These are phyloP conservation scores for Pygoscelis adeliae DNA, from an alignment of 2,113 vertebrate genomes.

Conservation along the genomic window DNA sequence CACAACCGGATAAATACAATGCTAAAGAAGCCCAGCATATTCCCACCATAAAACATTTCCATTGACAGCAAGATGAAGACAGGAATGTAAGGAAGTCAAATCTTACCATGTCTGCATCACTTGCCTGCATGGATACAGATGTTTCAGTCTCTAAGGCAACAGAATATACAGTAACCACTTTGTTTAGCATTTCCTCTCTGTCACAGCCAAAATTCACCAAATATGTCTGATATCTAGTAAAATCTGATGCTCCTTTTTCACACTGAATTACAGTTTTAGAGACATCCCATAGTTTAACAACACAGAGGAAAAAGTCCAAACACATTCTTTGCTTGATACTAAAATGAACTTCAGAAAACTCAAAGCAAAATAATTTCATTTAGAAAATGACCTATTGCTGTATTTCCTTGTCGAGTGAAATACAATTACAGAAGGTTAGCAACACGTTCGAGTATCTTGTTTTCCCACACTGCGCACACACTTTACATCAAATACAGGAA, in stretches of 20 bases:
- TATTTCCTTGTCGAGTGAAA: not conserved
- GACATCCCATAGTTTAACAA: not conserved
- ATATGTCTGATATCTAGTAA: not conserved
- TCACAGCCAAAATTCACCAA: constrained; percentile 40
- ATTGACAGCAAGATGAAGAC: constrained; percentile 69
- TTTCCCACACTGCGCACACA: not conserved
- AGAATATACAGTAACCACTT: constrained; percentile 67
- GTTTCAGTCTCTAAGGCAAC: constrained; percentile 76
- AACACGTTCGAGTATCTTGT: not conserved
- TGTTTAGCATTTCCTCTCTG: constrained; percentile 50
- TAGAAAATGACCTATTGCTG: not conserved
- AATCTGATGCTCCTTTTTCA: not conserved
- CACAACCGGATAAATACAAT: constrained; percentile 45
- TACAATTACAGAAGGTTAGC: not conserved
- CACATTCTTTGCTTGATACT: not conserved
- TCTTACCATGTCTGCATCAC: constrained; percentile 75
- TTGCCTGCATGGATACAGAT: constrained; percentile 75
- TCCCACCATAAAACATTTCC: constrained; percentile 60
- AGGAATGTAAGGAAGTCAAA: constrained; percentile 70
- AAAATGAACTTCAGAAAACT: not conserved
- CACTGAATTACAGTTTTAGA: not conserved
- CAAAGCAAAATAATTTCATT: not conserved
- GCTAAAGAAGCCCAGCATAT: constrained; percentile 57
- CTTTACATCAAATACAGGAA: not conserved
- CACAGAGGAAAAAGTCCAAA: not conserved